phyloP scores from a whole-genome alignment of 2,113 vertebrate species.

The Thamnaconus septentrionalis region DNA sequence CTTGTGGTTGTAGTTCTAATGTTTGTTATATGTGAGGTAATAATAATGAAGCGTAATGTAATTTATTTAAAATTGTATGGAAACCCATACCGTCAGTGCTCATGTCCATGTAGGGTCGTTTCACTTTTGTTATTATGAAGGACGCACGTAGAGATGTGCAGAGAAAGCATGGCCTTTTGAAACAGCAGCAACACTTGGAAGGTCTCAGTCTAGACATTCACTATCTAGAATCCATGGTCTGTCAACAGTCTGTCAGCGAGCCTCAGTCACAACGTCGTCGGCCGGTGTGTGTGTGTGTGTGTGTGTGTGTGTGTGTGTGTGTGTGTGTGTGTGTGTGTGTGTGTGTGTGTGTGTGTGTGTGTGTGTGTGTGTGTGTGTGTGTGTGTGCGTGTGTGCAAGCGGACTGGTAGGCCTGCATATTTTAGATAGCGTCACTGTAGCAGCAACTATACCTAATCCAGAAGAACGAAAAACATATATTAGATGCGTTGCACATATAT shows the following conservation, averaged over 20 bases:
- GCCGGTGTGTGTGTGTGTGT: too few species aligned
- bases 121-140: slow-evolving; percentile 51
- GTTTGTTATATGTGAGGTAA: slow-evolving; percentile 72
- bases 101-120: slow-evolving; percentile 51
- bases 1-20: slow-evolving; percentile 76
- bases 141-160: slow-evolving; percentile 47
- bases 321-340: too few species aligned
- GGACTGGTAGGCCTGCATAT: slow-evolving; percentile 47
- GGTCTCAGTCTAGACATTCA: neutral
- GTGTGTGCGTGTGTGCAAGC: slow-evolving; percentile 49
- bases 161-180: slow-evolving; percentile 13
- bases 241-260: slow-evolving; percentile 10
- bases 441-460: slow-evolving; percentile 56
- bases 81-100: slow-evolving; percentile 53
- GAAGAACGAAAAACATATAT: slow-evolving; percentile 31
- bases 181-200: neutral
- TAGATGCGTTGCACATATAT: slow-evolving; percentile 46
- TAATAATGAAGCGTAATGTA: slow-evolving; percentile 68
- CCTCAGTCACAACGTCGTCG: too few species aligned
- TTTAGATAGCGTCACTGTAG: slow-evolving; percentile 57
- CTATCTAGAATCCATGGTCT: slow-evolving; percentile 4
- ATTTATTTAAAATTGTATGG: slow-evolving; percentile 70
- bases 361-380: slow-evolving; percentile 47
- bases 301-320: too few species aligned
- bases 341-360: slow-evolving; percentile 41